Conservation (phyloP, 2,888 invertebrate genomes). For the Schizaphis graminum region DNA sequence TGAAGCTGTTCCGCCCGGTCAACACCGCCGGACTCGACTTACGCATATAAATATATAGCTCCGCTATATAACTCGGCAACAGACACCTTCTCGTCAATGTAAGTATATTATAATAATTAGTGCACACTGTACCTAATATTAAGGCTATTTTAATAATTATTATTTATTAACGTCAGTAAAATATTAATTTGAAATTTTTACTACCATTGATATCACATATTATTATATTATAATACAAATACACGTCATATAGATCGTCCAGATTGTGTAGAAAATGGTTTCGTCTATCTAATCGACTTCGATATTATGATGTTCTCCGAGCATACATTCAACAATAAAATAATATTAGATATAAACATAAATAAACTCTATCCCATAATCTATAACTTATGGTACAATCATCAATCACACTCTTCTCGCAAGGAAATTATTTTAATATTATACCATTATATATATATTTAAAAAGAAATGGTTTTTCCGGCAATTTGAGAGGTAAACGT, state of each 20-base stretch:
- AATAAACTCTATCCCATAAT: too few relatives aligned
- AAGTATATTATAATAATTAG: slow-evolving; percentile 8
- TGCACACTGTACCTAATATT: background rate
- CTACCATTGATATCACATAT: background rate
- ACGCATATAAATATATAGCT: background rate
- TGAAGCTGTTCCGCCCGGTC: background rate
- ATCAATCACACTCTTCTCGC: background rate
- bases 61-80: slow-evolving; percentile 17
- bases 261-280: background rate
- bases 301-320: too few relatives aligned
- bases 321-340: background rate
- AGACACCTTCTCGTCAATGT: background rate
- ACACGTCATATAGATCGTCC: background rate
- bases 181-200: background rate
- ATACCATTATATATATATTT: background rate
- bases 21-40: background rate
- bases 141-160: background rate
- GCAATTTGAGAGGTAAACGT: background rate
- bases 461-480: background rate
- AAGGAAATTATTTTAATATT: background rate
- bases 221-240: background rate
- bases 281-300: background rate
- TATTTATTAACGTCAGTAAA: background rate
- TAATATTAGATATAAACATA: background rate
- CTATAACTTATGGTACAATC: background rate